phyloP scores from a whole-genome alignment of 2,888 invertebrate genomes.

The Hedya salicella region DNA sequence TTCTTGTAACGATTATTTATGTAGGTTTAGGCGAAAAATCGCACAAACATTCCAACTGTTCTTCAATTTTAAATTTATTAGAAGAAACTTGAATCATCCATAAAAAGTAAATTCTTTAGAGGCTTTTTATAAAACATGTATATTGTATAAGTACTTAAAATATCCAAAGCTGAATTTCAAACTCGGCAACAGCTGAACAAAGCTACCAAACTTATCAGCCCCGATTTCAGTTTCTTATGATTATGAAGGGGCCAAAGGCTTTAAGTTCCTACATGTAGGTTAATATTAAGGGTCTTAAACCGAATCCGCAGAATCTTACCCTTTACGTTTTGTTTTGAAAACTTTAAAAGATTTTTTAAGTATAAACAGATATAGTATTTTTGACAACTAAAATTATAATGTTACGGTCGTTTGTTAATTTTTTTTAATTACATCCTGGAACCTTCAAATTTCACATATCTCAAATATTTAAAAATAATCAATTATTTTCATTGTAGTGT shows the following conservation, averaged over 20 bases:
- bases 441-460: too few species aligned
- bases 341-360: neutral
- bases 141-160: neutral
- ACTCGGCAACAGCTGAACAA: conserved; percentile 9
- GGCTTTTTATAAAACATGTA: neutral
- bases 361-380: too few species aligned
- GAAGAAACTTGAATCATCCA: neutral
- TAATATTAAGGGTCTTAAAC: conserved; percentile 24
- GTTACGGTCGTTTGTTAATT: too few species aligned
- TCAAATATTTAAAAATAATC: too few species aligned
- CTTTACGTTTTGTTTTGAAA: conserved; percentile 8
- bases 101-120: neutral
- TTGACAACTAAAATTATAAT: too few species aligned
- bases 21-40: too few species aligned
- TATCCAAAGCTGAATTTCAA: conserved; percentile 7
- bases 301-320: conserved; percentile 12
- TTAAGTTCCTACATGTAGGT: conserved; percentile 34
- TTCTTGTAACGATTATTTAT: too few species aligned
- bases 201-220: conserved; percentile 28
- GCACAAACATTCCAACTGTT: too few species aligned
- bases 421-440: too few species aligned
- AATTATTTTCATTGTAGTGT: too few species aligned
- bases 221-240: conserved; percentile 33
- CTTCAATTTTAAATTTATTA: too few species aligned
- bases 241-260: conserved; percentile 32